Base-by-base conservation (phyloP, 2,797 vertebrate genomes). In the Coregonus ussuriensis region DNA sequence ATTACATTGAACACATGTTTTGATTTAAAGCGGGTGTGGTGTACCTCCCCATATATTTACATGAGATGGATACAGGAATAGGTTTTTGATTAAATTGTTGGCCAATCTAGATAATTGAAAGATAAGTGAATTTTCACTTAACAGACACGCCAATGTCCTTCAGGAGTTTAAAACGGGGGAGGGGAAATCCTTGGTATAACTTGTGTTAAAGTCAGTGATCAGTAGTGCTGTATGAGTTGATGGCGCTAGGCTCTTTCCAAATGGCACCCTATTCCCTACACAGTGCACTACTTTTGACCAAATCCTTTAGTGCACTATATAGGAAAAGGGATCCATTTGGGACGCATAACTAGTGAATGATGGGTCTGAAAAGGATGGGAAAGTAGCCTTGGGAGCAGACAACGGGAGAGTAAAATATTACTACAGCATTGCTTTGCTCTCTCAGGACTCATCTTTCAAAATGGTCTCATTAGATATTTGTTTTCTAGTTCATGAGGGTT, bases 51-150 rank as follows among this genome's bases (percentile, higher is more conserved):
- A 59, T 59, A 15, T 66, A 29, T 66, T 31, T 7, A 66, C 25
- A 66, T 66, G 63, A 66, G 63, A 66, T 31, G 63, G 21, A 31
- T 31, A 13, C 25, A 13, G 9, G 25, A 31, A 66, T 66, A 13
- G 25, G 29, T 14, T 66, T 29, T 31, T 66, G 63, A 66, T 66
- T 66, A 14, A 4, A 33, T 66, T 31, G 63, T 66, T 29, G 63
- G 63, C 21, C 63, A 33, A 66, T 66, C 29, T 66, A 14, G n/a
- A 66, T 66, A 15, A 31, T 66, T 66, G 63, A 66, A 66, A 66
- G 63, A 66, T 33, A 31, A 29, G 29, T 66, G 13, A 4, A 66
- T 2, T 4, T 66, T 14, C 63, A 66, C 29, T 33, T 66, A 33
- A 59, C 56, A 59, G 56, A 21, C 56, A 59, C 0, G n/a, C 7